phyloP scores from a whole-genome alignment of 53 echinoderm and acorn worm genomes.

The Holothuria leucospilota region DNA sequence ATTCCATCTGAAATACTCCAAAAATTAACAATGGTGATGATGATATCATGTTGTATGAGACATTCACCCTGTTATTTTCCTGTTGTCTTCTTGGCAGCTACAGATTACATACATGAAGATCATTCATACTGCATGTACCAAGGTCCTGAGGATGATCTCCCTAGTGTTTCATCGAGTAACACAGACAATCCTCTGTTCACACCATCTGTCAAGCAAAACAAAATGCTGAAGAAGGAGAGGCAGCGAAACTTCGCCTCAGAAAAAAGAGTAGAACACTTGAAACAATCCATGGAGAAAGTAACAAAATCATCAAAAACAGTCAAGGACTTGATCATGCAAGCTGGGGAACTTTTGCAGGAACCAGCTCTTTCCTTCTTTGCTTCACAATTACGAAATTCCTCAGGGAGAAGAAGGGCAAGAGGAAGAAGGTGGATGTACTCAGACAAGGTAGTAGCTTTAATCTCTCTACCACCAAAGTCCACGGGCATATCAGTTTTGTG shows the following conservation, averaged over 20 bases:
- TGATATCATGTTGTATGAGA: conserved; percentile 6
- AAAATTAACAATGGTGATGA: not conserved
- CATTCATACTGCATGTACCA: not conserved
- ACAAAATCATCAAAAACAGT: not conserved
- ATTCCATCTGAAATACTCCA: not conserved
- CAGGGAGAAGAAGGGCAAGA: conserved; percentile 3
- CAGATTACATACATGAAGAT: not conserved
- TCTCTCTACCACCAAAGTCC: conserved; percentile 65
- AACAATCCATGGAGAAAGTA: not conserved
- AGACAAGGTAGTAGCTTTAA: conserved; percentile 56
- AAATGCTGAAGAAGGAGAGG: too few relatives aligned
- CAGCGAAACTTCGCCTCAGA: too few relatives aligned
- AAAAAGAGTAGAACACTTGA: too few relatives aligned
- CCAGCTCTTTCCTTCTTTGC: conserved; percentile 66
- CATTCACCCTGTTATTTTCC: conserved; percentile 6
- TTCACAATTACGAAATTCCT: conserved; percentile 58
- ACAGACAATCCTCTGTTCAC: too few relatives aligned
- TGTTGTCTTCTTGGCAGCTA: not conserved
- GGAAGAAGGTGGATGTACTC: conserved; percentile 51
- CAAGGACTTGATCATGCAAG: conserved; percentile 25
- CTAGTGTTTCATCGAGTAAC: too few relatives aligned
- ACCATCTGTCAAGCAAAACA: too few relatives aligned
- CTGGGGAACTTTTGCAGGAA: conserved; percentile 16
- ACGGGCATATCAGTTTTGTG: conserved; percentile 51
- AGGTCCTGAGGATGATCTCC: too few relatives aligned